Conservation (phyloP, 2,797 vertebrate genomes). For the Myotis vivesi region DNA sequence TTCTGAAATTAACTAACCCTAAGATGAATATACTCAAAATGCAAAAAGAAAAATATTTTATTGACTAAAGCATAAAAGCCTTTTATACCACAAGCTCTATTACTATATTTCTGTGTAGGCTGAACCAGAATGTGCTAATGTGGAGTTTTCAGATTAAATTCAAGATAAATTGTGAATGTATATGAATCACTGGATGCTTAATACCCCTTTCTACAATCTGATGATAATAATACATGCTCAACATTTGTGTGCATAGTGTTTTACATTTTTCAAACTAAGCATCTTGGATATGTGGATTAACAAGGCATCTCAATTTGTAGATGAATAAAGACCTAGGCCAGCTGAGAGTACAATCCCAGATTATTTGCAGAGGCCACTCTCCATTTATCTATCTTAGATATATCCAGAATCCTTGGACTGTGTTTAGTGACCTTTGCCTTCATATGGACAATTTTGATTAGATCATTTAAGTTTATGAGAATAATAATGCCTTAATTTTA, state of each 20-base stretch:
- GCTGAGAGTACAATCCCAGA: not conserved
- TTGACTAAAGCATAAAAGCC: not conserved
- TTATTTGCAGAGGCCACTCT: not conserved
- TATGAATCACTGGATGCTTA: not conserved
- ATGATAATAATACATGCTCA: not conserved
- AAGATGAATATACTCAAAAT: not conserved
- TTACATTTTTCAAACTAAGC: not conserved
- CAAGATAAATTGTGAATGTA: not conserved
- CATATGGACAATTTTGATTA: not conserved
- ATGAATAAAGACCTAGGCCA: not conserved
- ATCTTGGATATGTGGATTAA: not conserved
- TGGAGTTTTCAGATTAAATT: not conserved
- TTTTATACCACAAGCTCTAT: not conserved
- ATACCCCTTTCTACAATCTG: not conserved
- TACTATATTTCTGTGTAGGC: not conserved
- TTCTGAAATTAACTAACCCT: not conserved
- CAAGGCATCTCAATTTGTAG: not conserved
- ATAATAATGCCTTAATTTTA: slow-evolving; percentile 16
- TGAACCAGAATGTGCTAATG: not conserved
- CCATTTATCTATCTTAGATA: not conserved
- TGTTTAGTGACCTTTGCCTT: not conserved
- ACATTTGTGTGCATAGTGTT: not conserved
- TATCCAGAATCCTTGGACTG: not conserved
- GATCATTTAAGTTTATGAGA: not conserved
- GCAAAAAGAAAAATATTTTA: slow-evolving; percentile 10